Evolutionary conservation across 2,113 vertebrate genomes (phyloP).

Genomic region (Atrichornis clamosus): DNA sequence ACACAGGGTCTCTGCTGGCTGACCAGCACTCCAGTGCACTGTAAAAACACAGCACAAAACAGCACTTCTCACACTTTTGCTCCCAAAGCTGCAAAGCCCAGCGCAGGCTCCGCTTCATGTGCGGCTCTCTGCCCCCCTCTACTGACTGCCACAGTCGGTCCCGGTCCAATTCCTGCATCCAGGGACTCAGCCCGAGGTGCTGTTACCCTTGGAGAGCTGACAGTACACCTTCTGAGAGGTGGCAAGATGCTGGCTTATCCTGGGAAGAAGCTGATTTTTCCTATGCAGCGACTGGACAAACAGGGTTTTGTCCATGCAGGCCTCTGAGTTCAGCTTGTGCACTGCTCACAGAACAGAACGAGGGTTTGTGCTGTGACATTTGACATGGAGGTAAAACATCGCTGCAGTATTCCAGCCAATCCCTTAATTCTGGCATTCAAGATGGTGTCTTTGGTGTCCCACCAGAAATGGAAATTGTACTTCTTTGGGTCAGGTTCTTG

Average conservation of each 20-base stretch:
- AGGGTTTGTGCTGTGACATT: not conserved
- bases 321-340: not conserved
- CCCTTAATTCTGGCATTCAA: not conserved
- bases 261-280: not conserved
- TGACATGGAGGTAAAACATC: not conserved
- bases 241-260: not conserved
- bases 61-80: not conserved
- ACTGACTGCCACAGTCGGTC: not conserved
- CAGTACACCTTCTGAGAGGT: not conserved
- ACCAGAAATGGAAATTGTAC: not conserved
- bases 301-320: not conserved
- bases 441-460: not conserved
- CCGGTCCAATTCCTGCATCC: not conserved
- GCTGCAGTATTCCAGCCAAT: not conserved
- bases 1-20: not conserved
- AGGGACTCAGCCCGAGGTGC: not conserved
- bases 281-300: constrained; percentile 1
- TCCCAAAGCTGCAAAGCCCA: not conserved
- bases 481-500: not conserved
- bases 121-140: constrained; percentile 54
- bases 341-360: not conserved
- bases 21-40: not conserved
- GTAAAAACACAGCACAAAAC: not conserved
- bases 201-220: constrained; percentile 24
- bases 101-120: rapidly evolving